A percentile compares a stretch with the other conserved stretches of the same genome.
These are phyloP conservation scores for Pocillopora grandis DNA, from an alignment of 92 coral and sea anemone species.

Conservation along the genomic window DNA sequence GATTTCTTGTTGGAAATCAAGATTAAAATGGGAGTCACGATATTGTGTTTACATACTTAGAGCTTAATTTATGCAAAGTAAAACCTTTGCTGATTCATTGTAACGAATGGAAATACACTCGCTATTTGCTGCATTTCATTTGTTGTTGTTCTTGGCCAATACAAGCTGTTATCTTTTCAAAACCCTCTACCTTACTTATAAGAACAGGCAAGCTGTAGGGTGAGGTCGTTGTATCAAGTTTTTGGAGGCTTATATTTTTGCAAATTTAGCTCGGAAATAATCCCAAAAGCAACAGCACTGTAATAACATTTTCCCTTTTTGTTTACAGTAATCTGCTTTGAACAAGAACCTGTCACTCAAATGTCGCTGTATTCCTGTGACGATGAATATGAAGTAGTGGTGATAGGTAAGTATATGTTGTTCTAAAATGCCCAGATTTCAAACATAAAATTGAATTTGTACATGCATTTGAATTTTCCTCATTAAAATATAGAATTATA, in stretches of 20 bases:
- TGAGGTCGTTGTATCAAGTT: not conserved
- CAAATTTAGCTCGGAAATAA: too few species aligned
- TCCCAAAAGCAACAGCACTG: not conserved
- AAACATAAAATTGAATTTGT: too few species aligned
- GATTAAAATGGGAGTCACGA: too few species aligned
- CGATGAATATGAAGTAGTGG: slow-evolving; percentile 58
- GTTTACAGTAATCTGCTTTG: slow-evolving; percentile 11
- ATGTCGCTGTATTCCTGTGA: slow-evolving; percentile 24
- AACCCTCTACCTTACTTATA: not conserved
- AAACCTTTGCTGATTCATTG: slow-evolving; percentile 13
- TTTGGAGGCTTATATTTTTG: too few species aligned
- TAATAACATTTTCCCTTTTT: not conserved
- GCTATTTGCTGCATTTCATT: not conserved
- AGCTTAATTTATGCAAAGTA: not conserved
- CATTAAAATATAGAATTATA: too few species aligned
- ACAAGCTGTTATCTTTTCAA: not conserved
- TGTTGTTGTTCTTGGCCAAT: not conserved
- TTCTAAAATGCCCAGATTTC: not conserved
- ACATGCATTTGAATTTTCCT: too few species aligned
- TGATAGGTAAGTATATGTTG: slow-evolving; percentile 49
- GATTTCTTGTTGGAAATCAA: too few species aligned
- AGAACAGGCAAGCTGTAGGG: not conserved
- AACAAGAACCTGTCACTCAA: slow-evolving; percentile 9
- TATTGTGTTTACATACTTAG: not conserved
- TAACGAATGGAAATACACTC: not conserved